Evolutionary conservation across 1,140 invertebrate species (phyloP), one percentile per base, ranked within the genome.

Genomic region (Parapsyche elsis): DNA sequence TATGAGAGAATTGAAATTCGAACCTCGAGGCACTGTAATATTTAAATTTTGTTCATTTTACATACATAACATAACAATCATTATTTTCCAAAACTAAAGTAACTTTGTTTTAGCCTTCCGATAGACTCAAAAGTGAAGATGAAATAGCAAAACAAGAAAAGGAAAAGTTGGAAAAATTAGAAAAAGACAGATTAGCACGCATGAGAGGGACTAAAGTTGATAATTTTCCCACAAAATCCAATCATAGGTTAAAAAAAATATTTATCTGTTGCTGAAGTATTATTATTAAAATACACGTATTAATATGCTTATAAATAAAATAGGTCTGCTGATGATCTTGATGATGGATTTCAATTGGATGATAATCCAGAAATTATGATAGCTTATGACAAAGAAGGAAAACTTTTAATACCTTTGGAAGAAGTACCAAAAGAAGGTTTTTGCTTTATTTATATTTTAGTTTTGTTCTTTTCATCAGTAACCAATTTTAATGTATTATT

Each of bases 141-240:
- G 94, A 97, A 89, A 88, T 95, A 70, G 93, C 92, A 5, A 92
- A 92, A 85, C 93, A 96, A 87, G 95, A 97, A 85, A 93, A 92
- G 83, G 91, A 93, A 81, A 92, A 91, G 82, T 87, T 97, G n/a
- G 93, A 95, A 84, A 91, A 94, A 85, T 87, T 97, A 38, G 95
- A 97, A 89, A 90, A 90, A 82, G 94, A 96, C 83, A 89, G 95
- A 79, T 81, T 94, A 53, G 86, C 88, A 73, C 90, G 96, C 84
- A 98, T 98, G 96, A 89, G 91, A 80, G 94, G 92, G 9, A 90
- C 91, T 77, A 85, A 88, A 74, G 86, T 88, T 16, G 84, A 87
- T 14, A 84, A 86, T 49, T 80, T 57, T 85, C 45, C 46, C 53
- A 23, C 30, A 9, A 78, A 82, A 82, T 71, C 80, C 9, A 83